Percentiles rank a stretch among this genome's conserved stretches.
These are phyloP conservation scores for Pardosa pseudoannulata DNA, from an alignment of 2,888 invertebrate genomes.

Conservation along the genomic window DNA sequence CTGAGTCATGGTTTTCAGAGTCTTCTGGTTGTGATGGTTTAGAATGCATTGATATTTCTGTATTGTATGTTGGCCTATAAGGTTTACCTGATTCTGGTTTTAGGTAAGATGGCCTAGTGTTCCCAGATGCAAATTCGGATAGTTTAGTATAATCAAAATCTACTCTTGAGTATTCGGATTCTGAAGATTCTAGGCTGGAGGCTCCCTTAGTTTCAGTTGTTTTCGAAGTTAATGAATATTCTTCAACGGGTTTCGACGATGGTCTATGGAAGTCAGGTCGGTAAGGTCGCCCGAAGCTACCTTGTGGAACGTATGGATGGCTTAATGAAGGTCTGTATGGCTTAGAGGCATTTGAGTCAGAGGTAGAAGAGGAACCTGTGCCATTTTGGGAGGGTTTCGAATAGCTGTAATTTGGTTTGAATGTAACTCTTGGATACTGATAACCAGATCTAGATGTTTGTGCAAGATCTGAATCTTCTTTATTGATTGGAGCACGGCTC, in stretches of 20 bases:
- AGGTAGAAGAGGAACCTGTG: background rate
- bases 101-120: slow-evolving; percentile 10
- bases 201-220: slow-evolving; percentile 9
- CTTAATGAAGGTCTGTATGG: slow-evolving; percentile 46
- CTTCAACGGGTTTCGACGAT: slow-evolving; percentile 18
- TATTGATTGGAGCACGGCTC: slow-evolving; percentile 34
- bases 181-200: background rate
- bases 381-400: slow-evolving; percentile 16
- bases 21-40: background rate
- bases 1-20: background rate
- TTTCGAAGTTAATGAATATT: background rate
- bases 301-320: slow-evolving; percentile 31
- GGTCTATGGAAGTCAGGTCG: slow-evolving; percentile 52
- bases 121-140: slow-evolving; percentile 11
- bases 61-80: slow-evolving; percentile 13
- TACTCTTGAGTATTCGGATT: slow-evolving; percentile 31
- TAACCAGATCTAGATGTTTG: slow-evolving; percentile 39
- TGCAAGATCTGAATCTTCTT: slow-evolving; percentile 25
- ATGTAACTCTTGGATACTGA: slow-evolving; percentile 25
- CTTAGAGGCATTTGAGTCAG: background rate
- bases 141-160: slow-evolving; percentile 58
- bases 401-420: slow-evolving; percentile 31
- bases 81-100: background rate
- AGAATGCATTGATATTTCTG: background rate
- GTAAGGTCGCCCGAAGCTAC: slow-evolving; percentile 48